Evolutionary conservation across 2,888 invertebrate genomes (phyloP).

Genomic region (Netelia virgata): DNA sequence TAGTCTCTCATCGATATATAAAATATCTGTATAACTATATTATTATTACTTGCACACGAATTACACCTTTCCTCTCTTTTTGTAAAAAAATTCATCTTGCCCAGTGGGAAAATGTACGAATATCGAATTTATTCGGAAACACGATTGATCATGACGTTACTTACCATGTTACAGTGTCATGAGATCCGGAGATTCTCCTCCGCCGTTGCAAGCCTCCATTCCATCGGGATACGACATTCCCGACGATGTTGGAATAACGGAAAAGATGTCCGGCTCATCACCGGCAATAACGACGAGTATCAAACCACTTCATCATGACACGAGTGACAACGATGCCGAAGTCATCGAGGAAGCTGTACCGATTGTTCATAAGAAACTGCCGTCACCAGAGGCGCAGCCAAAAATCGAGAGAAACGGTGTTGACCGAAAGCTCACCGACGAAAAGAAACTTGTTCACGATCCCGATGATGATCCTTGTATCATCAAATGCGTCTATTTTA

Average conservation of each 20-base stretch:
- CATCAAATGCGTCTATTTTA: constrained; percentile 88
- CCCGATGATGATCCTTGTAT: constrained; percentile 87
- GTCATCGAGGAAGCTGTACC: constrained; percentile 79
- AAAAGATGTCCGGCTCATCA: constrained; percentile 50
- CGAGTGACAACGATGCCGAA: constrained; percentile 70
- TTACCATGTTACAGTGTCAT: constrained; percentile 77
- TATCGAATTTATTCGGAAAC: background rate
- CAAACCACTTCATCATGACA: constrained; percentile 65
- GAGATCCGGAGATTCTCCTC: constrained; percentile 79
- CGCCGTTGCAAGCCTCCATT: constrained; percentile 76
- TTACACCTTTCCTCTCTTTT: background rate
- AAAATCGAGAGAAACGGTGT: constrained; percentile 79
- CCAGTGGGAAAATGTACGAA: background rate
- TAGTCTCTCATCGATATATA: background rate
- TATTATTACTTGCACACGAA: background rate
- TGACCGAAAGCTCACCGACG: constrained; percentile 72
- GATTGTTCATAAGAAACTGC: constrained; percentile 74
- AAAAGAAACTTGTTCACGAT: constrained; percentile 81
- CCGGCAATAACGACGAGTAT: constrained; percentile 67
- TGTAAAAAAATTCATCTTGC: no score
- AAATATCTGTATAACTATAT: background rate
- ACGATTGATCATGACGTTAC: constrained; percentile 1
- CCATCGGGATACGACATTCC: constrained; percentile 78
- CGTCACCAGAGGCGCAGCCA: constrained; percentile 78
- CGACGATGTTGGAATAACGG: constrained; percentile 78